Conservation (phyloP, 1,140 invertebrate species). For the Hypsibius dujardini region DNA sequence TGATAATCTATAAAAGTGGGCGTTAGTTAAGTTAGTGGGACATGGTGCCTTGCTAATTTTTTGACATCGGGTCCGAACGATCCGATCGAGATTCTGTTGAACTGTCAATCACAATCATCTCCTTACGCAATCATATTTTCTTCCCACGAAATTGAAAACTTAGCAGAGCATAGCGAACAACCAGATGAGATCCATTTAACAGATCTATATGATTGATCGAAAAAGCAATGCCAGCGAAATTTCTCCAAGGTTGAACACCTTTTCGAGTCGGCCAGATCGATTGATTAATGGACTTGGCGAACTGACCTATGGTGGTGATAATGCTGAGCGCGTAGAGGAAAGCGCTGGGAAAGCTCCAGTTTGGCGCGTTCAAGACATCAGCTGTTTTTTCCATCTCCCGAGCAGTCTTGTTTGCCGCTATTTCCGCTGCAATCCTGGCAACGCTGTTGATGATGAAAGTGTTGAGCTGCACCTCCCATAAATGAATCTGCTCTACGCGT, state of each 20-base stretch:
- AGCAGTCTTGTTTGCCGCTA: conserved; percentile 53
- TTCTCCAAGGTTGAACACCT: neutral
- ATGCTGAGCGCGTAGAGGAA: conserved; percentile 85
- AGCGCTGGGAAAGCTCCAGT: conserved; percentile 66
- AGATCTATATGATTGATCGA: conserved; percentile 21
- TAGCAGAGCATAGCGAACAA: conserved; percentile 46
- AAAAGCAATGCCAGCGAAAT: neutral
- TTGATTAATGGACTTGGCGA: conserved; percentile 24
- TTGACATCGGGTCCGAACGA: too few relatives aligned
- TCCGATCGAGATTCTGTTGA: too few relatives aligned
- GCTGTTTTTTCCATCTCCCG: conserved; percentile 40
- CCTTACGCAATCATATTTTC: too few relatives aligned
- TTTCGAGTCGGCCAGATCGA: too few relatives aligned
- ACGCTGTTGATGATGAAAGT: conserved; percentile 80
- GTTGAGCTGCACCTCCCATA: conserved; percentile 32
- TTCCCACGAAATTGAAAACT: too few relatives aligned
- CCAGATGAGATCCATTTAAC: conserved; percentile 71
- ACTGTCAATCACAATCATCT: too few relatives aligned
- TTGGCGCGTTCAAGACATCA: conserved; percentile 35
- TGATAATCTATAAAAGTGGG: too few relatives aligned
- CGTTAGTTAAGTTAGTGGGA: too few relatives aligned
- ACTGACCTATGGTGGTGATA: conserved; percentile 83
- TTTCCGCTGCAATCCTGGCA: conserved; percentile 50
- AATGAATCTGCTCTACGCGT: neutral
- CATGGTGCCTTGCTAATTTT: too few relatives aligned